Conservation (phyloP, 2,113 vertebrate species). For the Odocoileus hemionus region DNA sequence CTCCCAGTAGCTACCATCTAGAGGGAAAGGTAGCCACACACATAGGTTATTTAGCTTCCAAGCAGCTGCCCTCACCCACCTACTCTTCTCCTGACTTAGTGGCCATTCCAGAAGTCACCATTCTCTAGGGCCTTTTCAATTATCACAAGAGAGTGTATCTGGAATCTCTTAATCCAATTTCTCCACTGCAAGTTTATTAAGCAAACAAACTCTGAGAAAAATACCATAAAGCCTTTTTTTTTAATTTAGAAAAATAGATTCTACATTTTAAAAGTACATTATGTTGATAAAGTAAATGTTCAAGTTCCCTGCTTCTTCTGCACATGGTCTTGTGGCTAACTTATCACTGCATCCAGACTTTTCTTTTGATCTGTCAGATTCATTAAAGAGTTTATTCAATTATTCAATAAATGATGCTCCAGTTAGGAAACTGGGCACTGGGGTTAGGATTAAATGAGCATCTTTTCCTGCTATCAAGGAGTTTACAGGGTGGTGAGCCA, state of each 20-base stretch:
- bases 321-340: background rate
- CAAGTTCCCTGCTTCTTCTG: background rate
- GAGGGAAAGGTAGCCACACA: slow-evolving; percentile 66
- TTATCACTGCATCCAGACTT: background rate
- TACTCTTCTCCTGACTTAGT: background rate
- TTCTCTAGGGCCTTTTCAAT: background rate
- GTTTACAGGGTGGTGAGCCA: background rate
- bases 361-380: background rate
- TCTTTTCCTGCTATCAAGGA: background rate
- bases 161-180: background rate
- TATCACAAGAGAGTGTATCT: background rate
- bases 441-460: background rate
- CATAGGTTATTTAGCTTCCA: slow-evolving; percentile 33
- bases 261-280: background rate
- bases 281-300: background rate
- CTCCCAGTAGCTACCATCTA: slow-evolving; percentile 76
- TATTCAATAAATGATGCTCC: background rate
- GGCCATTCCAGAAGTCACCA: background rate
- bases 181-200: background rate
- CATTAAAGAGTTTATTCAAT: background rate
- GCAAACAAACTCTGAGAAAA: background rate
- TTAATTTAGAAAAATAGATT: slow-evolving; percentile 35
- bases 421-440: background rate
- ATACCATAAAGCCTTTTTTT: background rate
- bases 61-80: background rate